These are phyloP conservation scores for Drosophila austrosaltans DNA, from an alignment of 2,888 invertebrate genomes.

Conservation along the genomic window DNA sequence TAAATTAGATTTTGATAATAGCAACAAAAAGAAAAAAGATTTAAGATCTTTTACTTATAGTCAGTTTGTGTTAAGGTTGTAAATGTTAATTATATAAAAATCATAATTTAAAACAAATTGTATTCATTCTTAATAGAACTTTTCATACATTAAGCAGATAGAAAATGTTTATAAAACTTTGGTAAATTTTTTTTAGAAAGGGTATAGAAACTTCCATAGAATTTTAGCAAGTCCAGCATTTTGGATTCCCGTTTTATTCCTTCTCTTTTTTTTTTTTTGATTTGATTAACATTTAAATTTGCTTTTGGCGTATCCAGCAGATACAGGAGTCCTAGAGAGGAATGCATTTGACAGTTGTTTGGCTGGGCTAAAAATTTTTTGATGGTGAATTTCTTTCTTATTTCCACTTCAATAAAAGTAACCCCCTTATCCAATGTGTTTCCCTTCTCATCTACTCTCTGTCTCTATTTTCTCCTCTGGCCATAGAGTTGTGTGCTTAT, in stretches of 20 bases:
- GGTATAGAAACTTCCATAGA: not conserved
- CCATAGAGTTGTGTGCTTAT: slow-evolving; percentile 61
- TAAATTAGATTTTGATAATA: no score
- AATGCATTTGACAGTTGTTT: slow-evolving; percentile 68
- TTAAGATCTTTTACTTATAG: no score
- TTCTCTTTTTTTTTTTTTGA: slow-evolving; percentile 24
- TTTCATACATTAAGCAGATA: no score
- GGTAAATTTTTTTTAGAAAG: not conserved
- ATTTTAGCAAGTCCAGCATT: not conserved
- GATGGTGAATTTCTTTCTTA: slow-evolving; percentile 43
- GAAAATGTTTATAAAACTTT: no score
- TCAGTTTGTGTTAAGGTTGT: no score
- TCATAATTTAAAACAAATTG: no score
- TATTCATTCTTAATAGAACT: no score
- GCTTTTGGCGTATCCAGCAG: slow-evolving; percentile 56
- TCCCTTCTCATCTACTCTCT: not conserved
- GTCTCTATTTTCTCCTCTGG: not conserved
- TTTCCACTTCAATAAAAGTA: slow-evolving; percentile 39
- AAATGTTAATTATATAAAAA: no score
- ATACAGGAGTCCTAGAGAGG: slow-evolving; percentile 32
- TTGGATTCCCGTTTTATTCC: not conserved
- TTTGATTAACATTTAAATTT: slow-evolving; percentile 76
- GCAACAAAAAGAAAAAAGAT: no score
- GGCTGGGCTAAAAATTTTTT: slow-evolving; percentile 38
- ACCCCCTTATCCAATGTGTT: not conserved